Evolutionary conservation across 2,888 invertebrate species (phyloP).

Genomic region (Hyposoter didymator): DNA sequence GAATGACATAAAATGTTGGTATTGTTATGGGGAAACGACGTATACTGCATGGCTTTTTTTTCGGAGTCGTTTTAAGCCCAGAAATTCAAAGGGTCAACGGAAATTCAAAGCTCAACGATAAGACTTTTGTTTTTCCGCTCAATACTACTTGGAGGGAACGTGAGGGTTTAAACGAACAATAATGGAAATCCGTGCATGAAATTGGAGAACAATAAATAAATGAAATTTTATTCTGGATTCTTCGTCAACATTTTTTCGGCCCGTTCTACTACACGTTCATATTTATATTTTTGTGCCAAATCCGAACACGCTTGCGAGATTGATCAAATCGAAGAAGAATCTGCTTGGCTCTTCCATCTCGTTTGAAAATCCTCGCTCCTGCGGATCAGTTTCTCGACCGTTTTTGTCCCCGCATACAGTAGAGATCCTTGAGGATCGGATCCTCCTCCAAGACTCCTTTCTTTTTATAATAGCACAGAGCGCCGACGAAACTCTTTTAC

Average conservation of each 20-base stretch:
- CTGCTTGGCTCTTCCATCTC: background rate
- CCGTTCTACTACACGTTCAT: background rate
- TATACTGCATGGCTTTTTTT: background rate
- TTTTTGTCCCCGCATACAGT: conserved; percentile 21
- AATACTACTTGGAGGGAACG: background rate
- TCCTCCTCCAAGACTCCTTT: conserved; percentile 5
- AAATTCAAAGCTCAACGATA: background rate
- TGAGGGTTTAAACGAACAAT: background rate
- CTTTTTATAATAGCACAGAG: conserved; percentile 40
- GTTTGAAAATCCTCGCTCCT: conserved; percentile 21
- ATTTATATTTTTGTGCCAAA: background rate
- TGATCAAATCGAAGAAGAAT: conserved; percentile 27
- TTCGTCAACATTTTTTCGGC: background rate
- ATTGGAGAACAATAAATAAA: background rate
- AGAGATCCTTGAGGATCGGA: conserved; percentile 45
- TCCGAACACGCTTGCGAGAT: background rate
- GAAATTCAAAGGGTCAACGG: background rate
- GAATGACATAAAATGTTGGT: background rate
- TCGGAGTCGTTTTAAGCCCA: background rate
- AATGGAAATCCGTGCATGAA: background rate
- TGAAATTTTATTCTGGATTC: conserved; percentile 11
- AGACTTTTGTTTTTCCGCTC: background rate
- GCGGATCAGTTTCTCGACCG: conserved; percentile 41
- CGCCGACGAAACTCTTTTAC: conserved; percentile 37
- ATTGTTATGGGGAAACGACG: background rate